Conservation (phyloP, 1,140 invertebrate genomes). For the Acromyrmex charruanus region DNA sequence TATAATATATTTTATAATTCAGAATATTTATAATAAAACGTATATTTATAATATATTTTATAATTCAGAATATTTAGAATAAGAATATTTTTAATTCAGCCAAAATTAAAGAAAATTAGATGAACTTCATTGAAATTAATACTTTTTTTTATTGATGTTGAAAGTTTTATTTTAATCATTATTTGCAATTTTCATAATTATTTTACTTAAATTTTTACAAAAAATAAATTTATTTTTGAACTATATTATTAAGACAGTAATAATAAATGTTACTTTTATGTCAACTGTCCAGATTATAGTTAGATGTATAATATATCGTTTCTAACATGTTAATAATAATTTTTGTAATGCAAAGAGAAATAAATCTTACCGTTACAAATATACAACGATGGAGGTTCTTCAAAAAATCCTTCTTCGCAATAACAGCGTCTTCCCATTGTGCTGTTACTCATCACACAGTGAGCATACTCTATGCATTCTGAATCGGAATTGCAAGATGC, state of each 20-base stretch:
- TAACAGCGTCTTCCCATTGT: constrained; percentile 82
- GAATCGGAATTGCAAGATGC: constrained; percentile 80
- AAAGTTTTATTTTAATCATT: no score
- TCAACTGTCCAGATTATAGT: neutral
- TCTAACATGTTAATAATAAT: constrained; percentile 26
- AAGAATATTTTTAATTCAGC: no score
- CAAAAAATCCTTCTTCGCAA: constrained; percentile 82
- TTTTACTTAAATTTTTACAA: no score
- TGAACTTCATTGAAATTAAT: no score
- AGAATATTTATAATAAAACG: no score
- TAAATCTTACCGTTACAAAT: constrained; percentile 81
- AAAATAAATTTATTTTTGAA: no score
- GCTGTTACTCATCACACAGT: constrained; percentile 79
- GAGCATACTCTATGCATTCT: constrained; percentile 84
- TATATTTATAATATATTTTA: no score
- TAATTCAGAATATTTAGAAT: no score
- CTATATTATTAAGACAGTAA: neutral
- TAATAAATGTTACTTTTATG: neutral
- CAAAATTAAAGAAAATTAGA: no score
- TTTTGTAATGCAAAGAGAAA: neutral
- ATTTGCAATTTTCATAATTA: no score
- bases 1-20: no score
- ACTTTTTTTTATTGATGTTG: no score
- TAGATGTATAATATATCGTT: neutral
- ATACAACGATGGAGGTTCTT: constrained; percentile 76